Conservation (phyloP, 2,797 vertebrate genomes). For the Peromyscus melanophrys region DNA sequence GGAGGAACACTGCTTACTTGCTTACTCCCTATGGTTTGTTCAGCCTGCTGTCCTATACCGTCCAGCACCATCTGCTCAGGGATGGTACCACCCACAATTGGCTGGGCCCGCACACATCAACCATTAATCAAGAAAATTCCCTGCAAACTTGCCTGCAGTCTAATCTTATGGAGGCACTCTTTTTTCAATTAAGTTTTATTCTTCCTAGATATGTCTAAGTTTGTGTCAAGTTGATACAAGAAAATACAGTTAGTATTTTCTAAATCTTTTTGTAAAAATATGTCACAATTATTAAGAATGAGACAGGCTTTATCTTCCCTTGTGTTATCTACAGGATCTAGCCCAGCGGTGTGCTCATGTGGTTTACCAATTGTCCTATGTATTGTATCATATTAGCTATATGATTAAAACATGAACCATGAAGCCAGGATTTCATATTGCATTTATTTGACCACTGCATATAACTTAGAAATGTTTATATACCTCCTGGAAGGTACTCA, state of each 20-base stretch:
- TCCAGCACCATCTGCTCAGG: not conserved
- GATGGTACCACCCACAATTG: not conserved
- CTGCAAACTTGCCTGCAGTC: not conserved
- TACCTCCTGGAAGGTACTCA: constrained; percentile 57
- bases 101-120: not conserved
- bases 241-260: not conserved
- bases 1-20: not conserved
- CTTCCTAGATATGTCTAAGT: not conserved
- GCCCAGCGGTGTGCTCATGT: not conserved
- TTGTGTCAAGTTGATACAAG: not conserved
- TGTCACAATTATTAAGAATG: constrained; percentile 17
- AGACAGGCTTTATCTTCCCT: constrained; percentile 34
- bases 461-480: constrained; percentile 55
- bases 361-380: not conserved
- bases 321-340: not conserved
- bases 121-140: not conserved
- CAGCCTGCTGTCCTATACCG: too few relatives aligned
- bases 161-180: not conserved
- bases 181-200: not conserved
- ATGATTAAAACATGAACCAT: constrained; percentile 48
- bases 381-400: not conserved
- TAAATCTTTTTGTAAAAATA: constrained; percentile 33
- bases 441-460: not conserved
- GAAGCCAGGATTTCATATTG: constrained; percentile 46
- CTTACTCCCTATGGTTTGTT: not conserved